Evolutionary conservation across 2,888 invertebrate species (phyloP).

Genomic region (Stenoptilia bipunctidactyla): DNA sequence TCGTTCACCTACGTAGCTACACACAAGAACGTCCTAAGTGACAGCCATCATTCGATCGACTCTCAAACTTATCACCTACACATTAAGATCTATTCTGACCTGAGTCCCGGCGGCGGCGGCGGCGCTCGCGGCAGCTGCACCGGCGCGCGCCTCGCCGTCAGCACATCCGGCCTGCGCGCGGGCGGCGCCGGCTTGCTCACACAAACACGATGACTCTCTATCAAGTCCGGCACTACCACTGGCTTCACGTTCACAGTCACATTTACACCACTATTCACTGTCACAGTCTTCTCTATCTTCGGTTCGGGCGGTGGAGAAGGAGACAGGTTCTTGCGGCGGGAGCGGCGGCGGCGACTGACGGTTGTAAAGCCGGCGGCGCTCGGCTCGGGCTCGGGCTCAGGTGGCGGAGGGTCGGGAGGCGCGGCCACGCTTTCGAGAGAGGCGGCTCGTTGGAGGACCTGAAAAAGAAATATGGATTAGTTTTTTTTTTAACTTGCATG

Average conservation of each 20-base stretch:
- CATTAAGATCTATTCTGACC: too few relatives aligned
- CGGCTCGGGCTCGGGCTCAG: neutral
- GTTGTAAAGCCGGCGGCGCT: neutral
- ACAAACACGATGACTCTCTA: conserved; percentile 57
- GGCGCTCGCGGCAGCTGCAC: too few relatives aligned
- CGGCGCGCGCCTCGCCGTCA: conserved; percentile 41
- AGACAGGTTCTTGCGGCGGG: conserved; percentile 13
- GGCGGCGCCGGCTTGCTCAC: conserved; percentile 75
- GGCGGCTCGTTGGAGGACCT: too few relatives aligned
- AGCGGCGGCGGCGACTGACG: conserved; percentile 6
- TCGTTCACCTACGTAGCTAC: too few relatives aligned
- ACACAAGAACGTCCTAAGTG: too few relatives aligned
- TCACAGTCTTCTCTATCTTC: conserved; percentile 26
- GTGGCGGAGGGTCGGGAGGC: neutral
- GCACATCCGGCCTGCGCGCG: conserved; percentile 38
- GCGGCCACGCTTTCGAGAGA: too few relatives aligned
- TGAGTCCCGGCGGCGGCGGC: too few relatives aligned
- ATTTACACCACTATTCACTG: conserved; percentile 88
- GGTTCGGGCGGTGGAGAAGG: conserved; percentile 27
- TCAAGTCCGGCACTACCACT: conserved; percentile 66
- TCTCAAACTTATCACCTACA: too few relatives aligned
- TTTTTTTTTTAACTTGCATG: too few relatives aligned
- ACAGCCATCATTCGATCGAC: too few relatives aligned
- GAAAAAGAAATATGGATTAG: too few relatives aligned
- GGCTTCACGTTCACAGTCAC: conserved; percentile 88